These are phyloP conservation scores for Hirtodrosophila alboralis DNA, from an alignment of 2,888 invertebrate genomes.

Conservation along the genomic window DNA sequence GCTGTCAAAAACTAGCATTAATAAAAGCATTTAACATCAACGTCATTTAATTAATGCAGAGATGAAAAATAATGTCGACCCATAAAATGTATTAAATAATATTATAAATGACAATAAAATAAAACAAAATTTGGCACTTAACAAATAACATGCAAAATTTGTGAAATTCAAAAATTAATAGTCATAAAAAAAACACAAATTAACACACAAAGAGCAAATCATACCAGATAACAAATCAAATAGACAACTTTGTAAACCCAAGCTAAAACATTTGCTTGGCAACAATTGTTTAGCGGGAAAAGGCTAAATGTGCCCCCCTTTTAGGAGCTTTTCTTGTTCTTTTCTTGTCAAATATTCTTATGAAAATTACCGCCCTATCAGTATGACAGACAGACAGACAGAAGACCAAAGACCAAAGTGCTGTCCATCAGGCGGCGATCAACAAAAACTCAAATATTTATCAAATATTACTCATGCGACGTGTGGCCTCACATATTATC, in stretches of 20 bases:
- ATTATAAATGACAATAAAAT: constrained; percentile 10
- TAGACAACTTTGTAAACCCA: constrained; percentile 7
- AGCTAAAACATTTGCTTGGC: constrained; percentile 19
- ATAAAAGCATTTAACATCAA: constrained; percentile 16
- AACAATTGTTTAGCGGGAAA: constrained; percentile 21
- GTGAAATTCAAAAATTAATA: constrained; percentile 20
- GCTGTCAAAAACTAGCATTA: constrained; percentile 31
- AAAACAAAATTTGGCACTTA: constrained; percentile 31
- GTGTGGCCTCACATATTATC: constrained; percentile 25
- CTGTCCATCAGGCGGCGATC: constrained; percentile 1
- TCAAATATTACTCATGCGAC: constrained; percentile 39
- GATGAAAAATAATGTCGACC: constrained; percentile 16
- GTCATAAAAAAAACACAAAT: not conserved
- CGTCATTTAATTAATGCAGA: constrained; percentile 13
- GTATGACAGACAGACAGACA: constrained; percentile 10
- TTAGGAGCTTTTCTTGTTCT: constrained; percentile 40
- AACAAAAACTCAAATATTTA: constrained; percentile 5
- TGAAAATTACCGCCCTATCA: constrained; percentile 39
- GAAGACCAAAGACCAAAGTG: too few species aligned
- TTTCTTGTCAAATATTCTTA: constrained; percentile 30
- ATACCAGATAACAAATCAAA: constrained; percentile 25
- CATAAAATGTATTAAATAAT: constrained; percentile 15
- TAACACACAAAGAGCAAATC: too few species aligned
- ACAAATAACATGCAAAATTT: constrained; percentile 19
- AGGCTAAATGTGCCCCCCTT: too few species aligned